Conservation (phyloP, 2,888 invertebrate genomes). For the Lottia scabra region DNA sequence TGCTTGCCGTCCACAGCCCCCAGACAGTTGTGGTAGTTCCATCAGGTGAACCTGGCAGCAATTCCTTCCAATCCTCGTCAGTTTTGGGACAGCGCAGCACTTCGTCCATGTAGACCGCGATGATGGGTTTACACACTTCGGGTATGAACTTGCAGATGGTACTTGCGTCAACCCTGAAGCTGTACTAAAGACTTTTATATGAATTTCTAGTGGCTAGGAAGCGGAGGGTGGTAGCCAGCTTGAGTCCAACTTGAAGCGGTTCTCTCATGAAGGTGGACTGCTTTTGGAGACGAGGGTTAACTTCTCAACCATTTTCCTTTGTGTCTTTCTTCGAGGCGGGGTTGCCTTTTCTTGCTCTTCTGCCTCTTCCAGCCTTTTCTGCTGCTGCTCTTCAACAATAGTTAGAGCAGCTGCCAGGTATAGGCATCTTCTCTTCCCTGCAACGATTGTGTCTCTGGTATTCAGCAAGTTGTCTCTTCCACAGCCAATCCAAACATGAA, state of each 20-base stretch:
- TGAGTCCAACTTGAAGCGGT: conserved; percentile 20
- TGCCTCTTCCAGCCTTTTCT: no score
- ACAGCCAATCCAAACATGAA: no score
- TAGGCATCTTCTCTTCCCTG: no score
- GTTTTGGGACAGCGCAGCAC: conserved; percentile 18
- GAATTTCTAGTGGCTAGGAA: not conserved
- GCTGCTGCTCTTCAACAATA: no score
- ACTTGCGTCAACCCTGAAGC: conserved; percentile 14
- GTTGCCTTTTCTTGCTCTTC: no score
- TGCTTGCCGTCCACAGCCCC: not conserved
- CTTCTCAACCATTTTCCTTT: no score
- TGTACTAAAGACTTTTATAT: not conserved
- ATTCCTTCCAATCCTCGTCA: conserved; percentile 21
- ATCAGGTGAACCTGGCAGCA: conserved; percentile 3
- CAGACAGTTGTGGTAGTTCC: not conserved
- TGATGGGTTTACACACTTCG: conserved; percentile 23
- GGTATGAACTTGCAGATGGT: conserved; percentile 21
- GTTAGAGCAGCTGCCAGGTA: no score
- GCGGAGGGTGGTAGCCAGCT: conserved; percentile 8
- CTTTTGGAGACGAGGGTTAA: conserved; percentile 7
- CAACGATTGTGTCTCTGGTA: no score
- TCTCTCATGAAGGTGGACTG: not conserved
- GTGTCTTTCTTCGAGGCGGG: no score
- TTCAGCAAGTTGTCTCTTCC: no score
- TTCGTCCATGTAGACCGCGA: conserved; percentile 19